Conservation (phyloP, 2,797 vertebrate genomes). For the Enteromius viviparus region DNA sequence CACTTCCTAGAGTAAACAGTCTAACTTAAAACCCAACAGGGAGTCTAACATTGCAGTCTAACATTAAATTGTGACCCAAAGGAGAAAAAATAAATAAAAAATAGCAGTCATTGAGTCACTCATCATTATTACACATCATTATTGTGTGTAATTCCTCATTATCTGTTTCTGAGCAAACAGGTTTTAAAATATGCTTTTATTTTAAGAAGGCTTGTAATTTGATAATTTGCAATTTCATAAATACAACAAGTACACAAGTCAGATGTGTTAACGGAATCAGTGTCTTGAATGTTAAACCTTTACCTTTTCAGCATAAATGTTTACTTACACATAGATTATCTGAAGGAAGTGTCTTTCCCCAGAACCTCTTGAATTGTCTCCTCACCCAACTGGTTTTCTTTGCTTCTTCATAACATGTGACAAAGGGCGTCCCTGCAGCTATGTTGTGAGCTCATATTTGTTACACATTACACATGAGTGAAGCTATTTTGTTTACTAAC, state of each 20-base stretch:
- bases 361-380: constrained; percentile 7
- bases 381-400: constrained; percentile 9
- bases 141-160: background rate
- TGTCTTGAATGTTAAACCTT: constrained; percentile 26
- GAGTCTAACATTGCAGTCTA: background rate
- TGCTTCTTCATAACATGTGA: background rate
- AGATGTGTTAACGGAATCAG: background rate
- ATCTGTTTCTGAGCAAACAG: no score
- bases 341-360: constrained; percentile 26
- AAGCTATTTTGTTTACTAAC: constrained; percentile 11
- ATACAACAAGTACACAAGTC: background rate
- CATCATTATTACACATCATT: background rate
- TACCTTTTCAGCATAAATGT: constrained; percentile 15
- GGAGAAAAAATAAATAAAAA: background rate
- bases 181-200: background rate
- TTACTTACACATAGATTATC: background rate
- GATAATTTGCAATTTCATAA: background rate
- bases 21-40: background rate
- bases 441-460: constrained; percentile 21
- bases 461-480: constrained; percentile 21
- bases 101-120: background rate
- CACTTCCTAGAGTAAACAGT: background rate
- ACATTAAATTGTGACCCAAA: background rate
- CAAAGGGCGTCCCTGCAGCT: constrained; percentile 27
- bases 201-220: background rate